Base-by-base conservation (phyloP, 2,888 invertebrate genomes). In the Melanostoma mellinum region DNA sequence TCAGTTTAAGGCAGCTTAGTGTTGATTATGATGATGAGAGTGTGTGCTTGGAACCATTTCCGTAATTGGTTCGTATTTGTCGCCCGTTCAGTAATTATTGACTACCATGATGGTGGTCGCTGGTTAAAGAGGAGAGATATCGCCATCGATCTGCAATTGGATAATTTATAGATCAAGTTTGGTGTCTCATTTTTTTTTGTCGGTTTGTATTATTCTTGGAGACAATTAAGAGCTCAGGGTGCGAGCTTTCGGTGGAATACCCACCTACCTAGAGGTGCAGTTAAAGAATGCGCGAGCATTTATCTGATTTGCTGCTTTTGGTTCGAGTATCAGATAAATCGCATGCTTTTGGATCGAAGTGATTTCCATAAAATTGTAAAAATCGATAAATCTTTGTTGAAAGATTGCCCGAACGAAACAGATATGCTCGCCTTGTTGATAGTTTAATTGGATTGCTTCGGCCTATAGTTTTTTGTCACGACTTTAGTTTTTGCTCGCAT, bases 31-130 rank as follows among this genome's bases (percentile, higher is more conserved):
- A 76, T 63, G 73, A 77, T 73, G 68, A 68, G 53, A 63, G 33
- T 44, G 63, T 50, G 63, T 63, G 65, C 71, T 48, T 65, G 40
- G 52, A 60, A 60, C 36, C 53, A 78, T 82, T 82, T 82, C 82
- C 73, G 78, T 82, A 82, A 82, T 78, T 78, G 82, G 82, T 53
- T 74, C 55, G 71, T 63, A 76, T 67, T 81, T 72, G 67, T 68
- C 81, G 76, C 67, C 40, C 71, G 69, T 61, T 67, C 32, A 52
- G 73, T 82, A 82, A 82, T 82, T 82, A 75, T 71, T 36, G 69
- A 20, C 50, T 65, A 67, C 56, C 61, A 20, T 46, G 72, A 72
- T 77, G 72, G 77, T 82, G 77, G 81, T 46, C 65, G 56, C 55
- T 56, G 30, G 20, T 20, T 20, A 1, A 20, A 20, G 20, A n/a